Conservation (phyloP, 2,113 vertebrate species). For the Apistogramma diplotaenia region DNA sequence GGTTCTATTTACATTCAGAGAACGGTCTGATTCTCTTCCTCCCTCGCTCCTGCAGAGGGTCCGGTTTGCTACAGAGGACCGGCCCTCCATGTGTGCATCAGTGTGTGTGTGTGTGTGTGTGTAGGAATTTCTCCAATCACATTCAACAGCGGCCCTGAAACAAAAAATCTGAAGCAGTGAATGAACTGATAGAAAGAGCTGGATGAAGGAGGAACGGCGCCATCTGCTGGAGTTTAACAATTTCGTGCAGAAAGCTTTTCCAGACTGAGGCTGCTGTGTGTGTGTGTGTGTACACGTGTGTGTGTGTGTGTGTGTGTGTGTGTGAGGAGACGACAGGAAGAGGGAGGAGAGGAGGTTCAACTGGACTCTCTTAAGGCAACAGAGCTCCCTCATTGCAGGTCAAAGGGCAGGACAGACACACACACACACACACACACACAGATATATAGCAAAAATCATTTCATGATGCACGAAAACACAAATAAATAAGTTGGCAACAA, state of each 20-base stretch:
- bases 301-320: too few relatives aligned
- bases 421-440: background rate
- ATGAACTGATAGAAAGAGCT: too few relatives aligned
- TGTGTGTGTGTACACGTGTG: too few relatives aligned
- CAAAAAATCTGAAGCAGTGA: background rate
- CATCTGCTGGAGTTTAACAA: background rate
- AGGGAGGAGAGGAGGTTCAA: slow-evolving; percentile 20
- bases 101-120: background rate
- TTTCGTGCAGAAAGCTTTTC: too few relatives aligned
- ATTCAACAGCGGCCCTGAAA: background rate
- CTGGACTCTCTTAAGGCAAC: slow-evolving; percentile 61
- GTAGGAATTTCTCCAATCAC: background rate
- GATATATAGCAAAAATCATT: background rate
- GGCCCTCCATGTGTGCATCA: background rate
- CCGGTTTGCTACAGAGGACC: slow-evolving; percentile 56
- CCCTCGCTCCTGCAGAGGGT: background rate
- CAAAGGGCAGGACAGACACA: background rate
- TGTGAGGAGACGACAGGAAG: background rate
- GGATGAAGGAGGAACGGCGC: accelerated
- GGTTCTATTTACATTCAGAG: slow-evolving; percentile 78
- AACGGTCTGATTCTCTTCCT: slow-evolving; percentile 33
- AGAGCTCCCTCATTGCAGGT: slow-evolving; percentile 39
- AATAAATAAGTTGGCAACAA: background rate
- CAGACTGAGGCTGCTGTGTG: too few relatives aligned
- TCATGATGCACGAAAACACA: slow-evolving; percentile 21